Conservation (phyloP, 2,888 invertebrate species). For the Hirudinaria manillensis region DNA sequence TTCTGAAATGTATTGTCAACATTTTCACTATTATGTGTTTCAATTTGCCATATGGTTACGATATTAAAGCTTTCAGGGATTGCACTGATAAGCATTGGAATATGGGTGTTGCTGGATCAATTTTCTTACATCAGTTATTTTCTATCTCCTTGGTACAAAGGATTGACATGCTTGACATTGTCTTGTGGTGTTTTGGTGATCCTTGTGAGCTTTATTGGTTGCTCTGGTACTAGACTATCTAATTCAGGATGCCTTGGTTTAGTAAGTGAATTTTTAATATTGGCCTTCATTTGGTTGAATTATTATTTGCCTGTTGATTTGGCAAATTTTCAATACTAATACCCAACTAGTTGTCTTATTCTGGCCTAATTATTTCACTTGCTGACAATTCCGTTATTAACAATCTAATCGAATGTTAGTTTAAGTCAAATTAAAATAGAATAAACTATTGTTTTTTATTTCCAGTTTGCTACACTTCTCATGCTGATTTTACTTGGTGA, state of each 20-base stretch:
- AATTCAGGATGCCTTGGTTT: not conserved
- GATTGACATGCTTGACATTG: not conserved
- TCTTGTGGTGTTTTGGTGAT: constrained; percentile 1
- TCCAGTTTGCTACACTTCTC: constrained; percentile 19
- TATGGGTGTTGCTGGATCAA: not conserved
- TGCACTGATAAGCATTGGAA: not conserved
- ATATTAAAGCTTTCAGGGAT: not conserved
- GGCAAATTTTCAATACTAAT: not conserved
- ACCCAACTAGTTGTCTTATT: not conserved
- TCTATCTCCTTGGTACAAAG: not conserved
- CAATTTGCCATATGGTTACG: not conserved
- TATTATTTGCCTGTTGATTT: not conserved
- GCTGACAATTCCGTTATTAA: no score
- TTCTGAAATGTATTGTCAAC: not conserved
- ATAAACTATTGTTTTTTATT: not conserved
- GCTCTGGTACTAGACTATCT: not conserved
- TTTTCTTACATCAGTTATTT: constrained; percentile 9
- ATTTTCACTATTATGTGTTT: not conserved
- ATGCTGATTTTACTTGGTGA: constrained; percentile 12
- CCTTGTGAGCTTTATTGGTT: constrained; percentile 4
- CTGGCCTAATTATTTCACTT: not conserved
- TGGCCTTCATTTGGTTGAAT: not conserved
- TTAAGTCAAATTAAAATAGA: no score
- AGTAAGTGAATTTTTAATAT: not conserved
- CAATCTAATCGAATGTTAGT: no score